These are phyloP conservation scores for Aphidius ervi DNA, from an alignment of 1,140 invertebrate species.

Conservation along the genomic window DNA sequence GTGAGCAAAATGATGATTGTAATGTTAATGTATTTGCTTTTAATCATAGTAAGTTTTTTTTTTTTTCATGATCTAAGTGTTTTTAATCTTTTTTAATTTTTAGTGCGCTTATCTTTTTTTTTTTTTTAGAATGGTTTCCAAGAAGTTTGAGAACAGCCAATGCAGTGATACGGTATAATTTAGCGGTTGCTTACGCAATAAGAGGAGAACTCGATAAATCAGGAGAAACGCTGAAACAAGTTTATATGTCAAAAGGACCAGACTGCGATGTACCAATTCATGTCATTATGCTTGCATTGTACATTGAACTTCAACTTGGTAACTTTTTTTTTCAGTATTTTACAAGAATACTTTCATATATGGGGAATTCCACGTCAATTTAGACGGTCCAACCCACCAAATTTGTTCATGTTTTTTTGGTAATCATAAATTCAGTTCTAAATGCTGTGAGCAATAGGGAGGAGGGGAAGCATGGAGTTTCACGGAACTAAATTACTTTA, in stretches of 20 bases:
- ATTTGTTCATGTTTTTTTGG: no score
- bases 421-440: no score
- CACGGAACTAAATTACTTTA: no score
- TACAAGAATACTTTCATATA: no score
- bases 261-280: slow-evolving; percentile 67
- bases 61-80: slow-evolving; percentile 2
- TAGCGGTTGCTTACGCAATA: slow-evolving; percentile 72
- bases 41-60: background rate
- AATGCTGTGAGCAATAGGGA: no score
- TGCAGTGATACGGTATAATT: slow-evolving; percentile 73
- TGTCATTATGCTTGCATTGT: slow-evolving; percentile 67
- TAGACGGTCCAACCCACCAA: no score
- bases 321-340: slow-evolving; percentile 45
- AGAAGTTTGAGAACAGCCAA: slow-evolving; percentile 62
- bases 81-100: slow-evolving; percentile 17
- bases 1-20: slow-evolving; percentile 40
- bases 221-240: slow-evolving; percentile 62
- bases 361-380: no score
- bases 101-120: slow-evolving; percentile 19
- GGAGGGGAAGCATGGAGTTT: no score
- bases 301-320: slow-evolving; percentile 71
- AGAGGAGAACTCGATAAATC: slow-evolving; percentile 75
- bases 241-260: slow-evolving; percentile 58
- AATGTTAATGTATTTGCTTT: no score
- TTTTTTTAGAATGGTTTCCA: slow-evolving; percentile 62